These are phyloP conservation scores for Albula glossodonta DNA, from an alignment of 2,113 vertebrate genomes.

Conservation along the genomic window DNA sequence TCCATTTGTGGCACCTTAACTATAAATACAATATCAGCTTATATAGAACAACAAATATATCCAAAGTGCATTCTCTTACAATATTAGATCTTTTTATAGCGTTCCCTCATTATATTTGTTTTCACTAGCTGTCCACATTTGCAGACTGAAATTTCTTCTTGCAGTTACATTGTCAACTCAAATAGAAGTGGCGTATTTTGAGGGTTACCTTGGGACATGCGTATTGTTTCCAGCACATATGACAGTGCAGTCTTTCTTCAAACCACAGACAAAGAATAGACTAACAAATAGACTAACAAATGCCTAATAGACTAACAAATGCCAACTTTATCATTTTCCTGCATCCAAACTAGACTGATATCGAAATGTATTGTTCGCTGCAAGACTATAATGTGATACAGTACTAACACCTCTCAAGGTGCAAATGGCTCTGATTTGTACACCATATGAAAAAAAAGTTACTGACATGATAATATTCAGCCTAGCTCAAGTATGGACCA, in stretches of 20 bases:
- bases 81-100: neutral
- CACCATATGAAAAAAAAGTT: neutral
- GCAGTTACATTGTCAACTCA: neutral
- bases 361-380: neutral
- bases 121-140: neutral
- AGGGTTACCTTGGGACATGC: neutral
- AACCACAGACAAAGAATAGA: neutral
- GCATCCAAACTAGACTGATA: neutral
- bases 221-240: neutral
- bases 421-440: no score
- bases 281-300: neutral
- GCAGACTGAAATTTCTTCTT: neutral
- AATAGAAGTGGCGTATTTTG: neutral
- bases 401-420: no score
- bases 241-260: neutral
- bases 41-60: neutral
- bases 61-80: neutral
- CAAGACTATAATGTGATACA: neutral
- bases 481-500: neutral
- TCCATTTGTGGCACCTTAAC: neutral
- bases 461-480: neutral
- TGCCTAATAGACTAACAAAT: neutral
- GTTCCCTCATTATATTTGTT: neutral
- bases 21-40: neutral
- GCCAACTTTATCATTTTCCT: neutral